These are phyloP conservation scores for Mythimna albipuncta DNA, from an alignment of 2,888 invertebrate species.

Conservation along the genomic window DNA sequence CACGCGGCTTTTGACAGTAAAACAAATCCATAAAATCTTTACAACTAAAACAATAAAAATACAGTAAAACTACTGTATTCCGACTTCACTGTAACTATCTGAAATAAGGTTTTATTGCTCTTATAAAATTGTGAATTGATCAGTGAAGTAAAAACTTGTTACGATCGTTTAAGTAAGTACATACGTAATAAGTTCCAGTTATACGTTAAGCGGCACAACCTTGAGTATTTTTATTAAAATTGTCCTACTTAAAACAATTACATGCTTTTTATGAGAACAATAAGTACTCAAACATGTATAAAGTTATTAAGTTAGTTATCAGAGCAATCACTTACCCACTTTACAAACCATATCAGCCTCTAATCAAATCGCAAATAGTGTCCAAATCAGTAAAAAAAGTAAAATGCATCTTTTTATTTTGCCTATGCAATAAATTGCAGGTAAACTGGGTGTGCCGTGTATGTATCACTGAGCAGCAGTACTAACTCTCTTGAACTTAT, in stretches of 20 bases:
- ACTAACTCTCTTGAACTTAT: background rate
- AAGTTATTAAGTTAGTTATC: background rate
- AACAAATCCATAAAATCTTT: slow-evolving; percentile 41
- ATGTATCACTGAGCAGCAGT: background rate
- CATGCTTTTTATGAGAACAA: background rate
- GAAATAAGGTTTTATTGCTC: slow-evolving; percentile 26
- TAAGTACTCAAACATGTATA: background rate
- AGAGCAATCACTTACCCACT: too few species aligned
- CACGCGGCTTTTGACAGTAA: slow-evolving; percentile 10
- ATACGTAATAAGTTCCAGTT: slow-evolving; percentile 8
- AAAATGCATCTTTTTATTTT: background rate
- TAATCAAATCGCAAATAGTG: too few species aligned
- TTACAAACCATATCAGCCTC: too few species aligned
- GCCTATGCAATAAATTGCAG: background rate
- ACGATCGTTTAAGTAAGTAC: background rate
- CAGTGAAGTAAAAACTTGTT: slow-evolving; percentile 21
- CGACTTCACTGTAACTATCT: background rate
- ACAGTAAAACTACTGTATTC: slow-evolving; percentile 26
- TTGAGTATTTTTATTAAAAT: slow-evolving; percentile 2
- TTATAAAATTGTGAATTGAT: slow-evolving; percentile 26
- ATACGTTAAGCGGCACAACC: background rate
- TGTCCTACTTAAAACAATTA: slow-evolving; percentile 11
- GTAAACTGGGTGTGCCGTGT: background rate
- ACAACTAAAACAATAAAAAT: slow-evolving; percentile 44
- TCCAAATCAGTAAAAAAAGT: too few species aligned